phyloP scores from a whole-genome alignment of 2,888 invertebrate species.

The Mesorhabditis spiculigera region DNA sequence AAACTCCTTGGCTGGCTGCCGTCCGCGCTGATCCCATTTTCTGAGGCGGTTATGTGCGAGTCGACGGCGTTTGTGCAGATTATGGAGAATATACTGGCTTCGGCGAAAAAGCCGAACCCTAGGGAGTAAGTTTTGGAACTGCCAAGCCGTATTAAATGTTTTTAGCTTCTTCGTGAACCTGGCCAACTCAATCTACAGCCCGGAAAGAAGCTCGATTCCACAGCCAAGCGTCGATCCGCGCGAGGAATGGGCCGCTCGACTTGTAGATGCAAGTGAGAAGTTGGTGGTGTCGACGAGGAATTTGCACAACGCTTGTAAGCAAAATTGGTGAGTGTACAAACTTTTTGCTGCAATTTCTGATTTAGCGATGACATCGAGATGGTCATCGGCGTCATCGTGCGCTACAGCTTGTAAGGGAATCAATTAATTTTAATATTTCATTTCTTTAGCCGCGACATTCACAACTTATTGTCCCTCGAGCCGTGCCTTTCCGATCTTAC shows the following conservation, averaged over 20 bases:
- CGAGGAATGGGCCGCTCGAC: neutral
- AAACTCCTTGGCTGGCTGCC: neutral
- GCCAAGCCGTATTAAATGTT: too few relatives aligned
- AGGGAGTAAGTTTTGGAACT: too few relatives aligned
- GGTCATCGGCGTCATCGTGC: neutral
- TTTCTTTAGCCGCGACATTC: too few relatives aligned
- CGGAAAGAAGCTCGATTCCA: too few relatives aligned
- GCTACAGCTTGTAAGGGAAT: neutral
- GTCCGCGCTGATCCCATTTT: neutral
- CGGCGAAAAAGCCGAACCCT: too few relatives aligned
- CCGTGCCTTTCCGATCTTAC: too few relatives aligned
- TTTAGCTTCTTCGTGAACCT: too few relatives aligned
- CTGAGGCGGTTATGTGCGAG: neutral
- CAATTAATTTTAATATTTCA: too few relatives aligned
- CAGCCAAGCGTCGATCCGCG: too few relatives aligned
- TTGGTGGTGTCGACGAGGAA: neutral
- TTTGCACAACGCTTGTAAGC: neutral
- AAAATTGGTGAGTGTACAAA: neutral
- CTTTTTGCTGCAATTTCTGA: neutral
- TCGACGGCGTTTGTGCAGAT: neutral
- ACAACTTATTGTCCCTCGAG: too few relatives aligned
- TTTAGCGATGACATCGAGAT: conserved; percentile 1
- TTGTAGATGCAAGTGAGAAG: neutral
- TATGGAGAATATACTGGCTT: neutral
- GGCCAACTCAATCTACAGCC: too few relatives aligned